Evolutionary conservation across 2,888 invertebrate species (phyloP), one percentile per base, ranked within the genome.

Genomic region (Steinernema hermaphroditum): DNA sequence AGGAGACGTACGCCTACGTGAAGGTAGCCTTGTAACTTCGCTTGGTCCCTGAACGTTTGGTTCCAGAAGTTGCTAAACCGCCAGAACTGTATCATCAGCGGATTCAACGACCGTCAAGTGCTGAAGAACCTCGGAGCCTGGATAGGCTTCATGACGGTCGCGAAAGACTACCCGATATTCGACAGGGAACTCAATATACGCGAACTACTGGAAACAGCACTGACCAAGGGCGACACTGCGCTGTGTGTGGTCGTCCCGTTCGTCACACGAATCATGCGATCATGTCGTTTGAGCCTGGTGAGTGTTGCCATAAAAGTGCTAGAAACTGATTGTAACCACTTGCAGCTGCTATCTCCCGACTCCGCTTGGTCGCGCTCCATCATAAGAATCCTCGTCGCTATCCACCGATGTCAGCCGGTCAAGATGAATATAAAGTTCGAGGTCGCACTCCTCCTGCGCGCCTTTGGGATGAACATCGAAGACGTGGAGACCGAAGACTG

Each of bases 241-340:
- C 50, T 50, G n/a, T 50, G 19, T 19, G 8, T 50, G 50, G 50
- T 50, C 12, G 50, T 50, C 22, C 50, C 50, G 12, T 50, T 50
- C 12, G 50, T 50, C 4, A 24, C 50, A 2, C 19, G 50, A 50
- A 16, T 50, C 1, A 9, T 50, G 50, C 19, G 2, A 24, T 19
- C 50, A 2, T 50, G 22, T 12, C 19, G 50, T 12, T 22, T 50
- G 50, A 50, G 50, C 50, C 12, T 22, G 6, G 50, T 22, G 24
- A 9, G 50, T 6, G 2, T 19, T 22, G n/a, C n/a, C n/a, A n/a
- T n/a, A n/a, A n/a, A n/a, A n/a, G n/a, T n/a, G n/a, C n/a, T n/a
- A 6, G 12, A 2, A 12, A 12, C 50, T 50, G 24, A 22, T 22
- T 1, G n/a, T 22, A 2, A 22, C 50, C 2, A 19, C 4, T 50